These are phyloP conservation scores for Nycticryphes semicollaris DNA, from an alignment of 2,113 vertebrate genomes.

Conservation along the genomic window DNA sequence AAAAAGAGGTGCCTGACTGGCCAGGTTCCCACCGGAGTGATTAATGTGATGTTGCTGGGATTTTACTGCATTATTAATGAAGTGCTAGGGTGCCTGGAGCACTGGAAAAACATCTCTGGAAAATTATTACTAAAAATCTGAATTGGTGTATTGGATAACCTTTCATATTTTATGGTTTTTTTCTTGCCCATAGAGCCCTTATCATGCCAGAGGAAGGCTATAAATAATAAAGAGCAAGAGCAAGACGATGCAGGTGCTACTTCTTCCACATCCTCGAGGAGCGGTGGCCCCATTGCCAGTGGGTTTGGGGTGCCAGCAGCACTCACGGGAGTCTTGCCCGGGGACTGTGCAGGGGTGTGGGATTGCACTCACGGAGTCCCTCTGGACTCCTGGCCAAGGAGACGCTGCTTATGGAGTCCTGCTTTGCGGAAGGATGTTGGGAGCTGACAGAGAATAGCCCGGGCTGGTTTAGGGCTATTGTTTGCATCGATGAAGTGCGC, in stretches of 20 bases:
- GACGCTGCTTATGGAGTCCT: background rate
- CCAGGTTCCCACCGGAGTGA: slow-evolving; percentile 42
- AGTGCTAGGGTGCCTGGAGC: slow-evolving; percentile 46
- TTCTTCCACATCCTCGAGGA: background rate
- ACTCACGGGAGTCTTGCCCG: fast-evolving
- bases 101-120: slow-evolving; percentile 50
- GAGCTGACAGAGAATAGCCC: background rate
- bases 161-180: background rate
- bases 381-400: background rate
- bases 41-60: slow-evolving; percentile 59
- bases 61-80: slow-evolving; percentile 69
- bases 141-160: slow-evolving; percentile 22
- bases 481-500: background rate
- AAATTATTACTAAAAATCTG: slow-evolving; percentile 50
- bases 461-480: background rate
- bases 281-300: fast-evolving
- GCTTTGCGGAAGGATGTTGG: background rate
- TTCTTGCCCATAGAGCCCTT: background rate
- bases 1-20: slow-evolving; percentile 64
- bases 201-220: background rate
- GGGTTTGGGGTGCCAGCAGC: background rate
- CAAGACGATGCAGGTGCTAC: background rate
- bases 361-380: background rate
- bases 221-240: background rate
- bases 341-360: fast-evolving